These are phyloP conservation scores for Calyptommatus sinebrachiatus DNA, from an alignment of 2,113 vertebrate species.

Conservation along the genomic window DNA sequence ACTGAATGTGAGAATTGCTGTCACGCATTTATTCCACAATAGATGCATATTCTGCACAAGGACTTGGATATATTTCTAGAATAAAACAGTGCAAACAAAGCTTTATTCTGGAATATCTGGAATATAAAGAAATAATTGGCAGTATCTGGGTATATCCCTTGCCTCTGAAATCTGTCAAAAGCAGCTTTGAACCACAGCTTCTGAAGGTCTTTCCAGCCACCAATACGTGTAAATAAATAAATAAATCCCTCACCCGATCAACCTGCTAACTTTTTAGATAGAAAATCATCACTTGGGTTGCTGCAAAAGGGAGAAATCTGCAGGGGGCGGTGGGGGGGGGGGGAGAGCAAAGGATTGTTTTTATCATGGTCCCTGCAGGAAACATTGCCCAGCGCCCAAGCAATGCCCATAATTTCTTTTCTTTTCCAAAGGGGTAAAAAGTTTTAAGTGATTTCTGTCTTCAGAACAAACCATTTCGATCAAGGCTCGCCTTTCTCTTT, in stretches of 20 bases:
- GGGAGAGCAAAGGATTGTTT: neutral
- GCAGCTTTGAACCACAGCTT: conserved; percentile 34
- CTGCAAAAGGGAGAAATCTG: neutral
- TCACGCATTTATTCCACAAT: neutral
- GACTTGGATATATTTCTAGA: too few relatives aligned
- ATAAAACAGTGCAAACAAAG: too few relatives aligned
- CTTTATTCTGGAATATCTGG: too few relatives aligned
- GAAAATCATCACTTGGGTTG: neutral
- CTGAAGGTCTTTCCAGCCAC: neutral
- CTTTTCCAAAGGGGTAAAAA: too few relatives aligned
- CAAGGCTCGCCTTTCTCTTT: too few relatives aligned
- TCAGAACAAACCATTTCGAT: neutral
- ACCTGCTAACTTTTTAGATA: conserved; percentile 46
- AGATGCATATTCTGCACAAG: too few relatives aligned
- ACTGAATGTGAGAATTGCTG: neutral
- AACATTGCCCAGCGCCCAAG: too few relatives aligned
- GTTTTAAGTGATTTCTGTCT: neutral
- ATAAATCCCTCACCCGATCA: neutral
- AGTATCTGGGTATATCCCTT: too few relatives aligned
- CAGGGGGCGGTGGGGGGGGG: too few relatives aligned
- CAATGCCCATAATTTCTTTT: too few relatives aligned
- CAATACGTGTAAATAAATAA: neutral
- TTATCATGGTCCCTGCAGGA: too few relatives aligned
- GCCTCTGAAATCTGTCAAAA: neutral
- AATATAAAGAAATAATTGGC: too few relatives aligned